Base-by-base conservation (phyloP, 2,113 vertebrate genomes). In the Thinocorus orbignyianus region DNA sequence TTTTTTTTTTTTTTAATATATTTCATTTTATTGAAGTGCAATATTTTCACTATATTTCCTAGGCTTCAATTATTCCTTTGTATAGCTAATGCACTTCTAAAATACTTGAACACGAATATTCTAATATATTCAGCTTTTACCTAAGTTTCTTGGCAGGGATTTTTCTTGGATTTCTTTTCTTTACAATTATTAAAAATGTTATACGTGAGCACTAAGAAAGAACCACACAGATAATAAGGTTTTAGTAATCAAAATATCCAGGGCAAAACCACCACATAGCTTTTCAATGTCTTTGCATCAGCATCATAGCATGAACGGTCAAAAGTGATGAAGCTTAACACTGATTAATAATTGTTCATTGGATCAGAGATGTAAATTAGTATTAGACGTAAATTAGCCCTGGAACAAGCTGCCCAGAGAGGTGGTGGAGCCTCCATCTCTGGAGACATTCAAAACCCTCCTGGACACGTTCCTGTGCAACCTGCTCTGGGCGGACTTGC, bases 1-100 rank as follows among this genome's bases (percentile, higher is more conserved):
- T 92, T 84, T 86, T 60, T 92, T 84, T 86, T 60, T 81, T 87
- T 95, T 79, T 82, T 49, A 91, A 80, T 82, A 52, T 30, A 70
- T 57, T 87, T 91, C 18, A 69, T 72, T 81, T 95, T 60, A 93
- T 41, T 57, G 8, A 95, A 81, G 57, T 68, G 39, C 23, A 89
- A 6, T 86, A 81, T 92, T 93, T 93, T 81, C 49, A 39, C 39
- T 64, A 46, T 18, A 64, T 89, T 91, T 93, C n/a, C 80, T 78
- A 64, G 22, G 65, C 81, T 91, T 86, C 92, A 86, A 74, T 92
- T 90, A 26, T 91, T 92, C 71, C 84, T 93, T 81, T 72, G 35
- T 65, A 78, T 15, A 62, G 65, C 44, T 76, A 86, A 86, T 73
- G 24, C 14, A 90, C 31, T 88, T 86, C 72, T 74, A 74, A 92